These are phyloP conservation scores for Cygnus atratus DNA, from an alignment of 2,113 vertebrate genomes.

Conservation along the genomic window DNA sequence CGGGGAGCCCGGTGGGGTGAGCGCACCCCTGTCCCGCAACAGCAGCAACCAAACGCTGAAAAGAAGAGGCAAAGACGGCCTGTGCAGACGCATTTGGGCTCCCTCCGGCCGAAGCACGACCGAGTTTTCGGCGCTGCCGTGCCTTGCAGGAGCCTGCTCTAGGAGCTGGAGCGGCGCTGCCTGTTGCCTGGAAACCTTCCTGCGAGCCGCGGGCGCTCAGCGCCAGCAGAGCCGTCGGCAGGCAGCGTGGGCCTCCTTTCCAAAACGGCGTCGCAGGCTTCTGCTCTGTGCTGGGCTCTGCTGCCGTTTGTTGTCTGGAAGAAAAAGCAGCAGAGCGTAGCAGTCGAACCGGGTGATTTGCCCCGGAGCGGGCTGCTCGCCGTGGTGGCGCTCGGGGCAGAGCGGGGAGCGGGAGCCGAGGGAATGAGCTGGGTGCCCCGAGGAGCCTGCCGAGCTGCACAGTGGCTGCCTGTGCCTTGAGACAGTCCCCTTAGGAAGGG, in stretches of 20 bases:
- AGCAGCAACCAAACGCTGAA: neutral
- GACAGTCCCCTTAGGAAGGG: neutral
- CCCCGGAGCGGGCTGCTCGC: neutral
- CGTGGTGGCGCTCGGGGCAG: neutral
- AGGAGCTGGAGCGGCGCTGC: neutral
- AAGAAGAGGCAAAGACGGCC: neutral
- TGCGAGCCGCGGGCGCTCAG: slow-evolving; percentile 28
- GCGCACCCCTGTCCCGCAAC: neutral
- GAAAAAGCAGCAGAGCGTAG: neutral
- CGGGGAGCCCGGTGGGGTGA: neutral
- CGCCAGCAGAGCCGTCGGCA: slow-evolving; percentile 32
- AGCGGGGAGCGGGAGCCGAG: neutral
- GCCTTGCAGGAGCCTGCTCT: slow-evolving; percentile 4
- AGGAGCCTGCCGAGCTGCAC: neutral
- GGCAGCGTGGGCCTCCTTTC: slow-evolving; percentile 30
- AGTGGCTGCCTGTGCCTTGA: neutral
- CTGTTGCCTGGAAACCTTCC: slow-evolving; percentile 48
- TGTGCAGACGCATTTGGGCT: neutral
- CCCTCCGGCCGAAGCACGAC: neutral
- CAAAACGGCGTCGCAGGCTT: slow-evolving; percentile 17
- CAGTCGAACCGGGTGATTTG: accelerated
- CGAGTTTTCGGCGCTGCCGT: slow-evolving; percentile 10
- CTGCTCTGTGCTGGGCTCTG: slow-evolving; percentile 5
- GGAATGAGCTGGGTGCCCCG: neutral
- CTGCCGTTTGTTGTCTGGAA: slow-evolving; percentile 1